Conservation (phyloP, 2,888 invertebrate genomes). For the Noctua fimbriata region DNA sequence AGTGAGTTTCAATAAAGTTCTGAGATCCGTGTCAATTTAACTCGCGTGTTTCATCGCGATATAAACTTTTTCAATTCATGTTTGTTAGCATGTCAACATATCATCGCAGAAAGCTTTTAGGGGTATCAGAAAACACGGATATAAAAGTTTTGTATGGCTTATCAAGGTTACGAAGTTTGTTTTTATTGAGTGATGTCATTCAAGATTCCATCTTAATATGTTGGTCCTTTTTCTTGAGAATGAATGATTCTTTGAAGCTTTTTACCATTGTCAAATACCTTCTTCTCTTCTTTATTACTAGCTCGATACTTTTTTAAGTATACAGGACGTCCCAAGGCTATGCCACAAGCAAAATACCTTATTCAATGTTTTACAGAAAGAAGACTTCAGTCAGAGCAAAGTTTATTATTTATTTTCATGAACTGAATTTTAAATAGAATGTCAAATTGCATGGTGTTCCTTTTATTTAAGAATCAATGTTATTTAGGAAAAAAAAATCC, state of each 20-base stretch:
- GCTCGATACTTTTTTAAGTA: no score
- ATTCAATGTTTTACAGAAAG: no score
- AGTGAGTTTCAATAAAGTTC: conserved; percentile 21
- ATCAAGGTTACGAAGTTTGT: conserved; percentile 3
- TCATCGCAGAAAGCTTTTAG: conserved; percentile 26
- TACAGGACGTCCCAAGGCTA: no score
- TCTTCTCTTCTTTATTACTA: not conserved
- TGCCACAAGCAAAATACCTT: no score
- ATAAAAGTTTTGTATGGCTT: conserved; percentile 1
- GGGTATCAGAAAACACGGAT: conserved; percentile 10
- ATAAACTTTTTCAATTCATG: conserved; percentile 62
- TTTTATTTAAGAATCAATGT: no score
- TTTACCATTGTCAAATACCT: not conserved
- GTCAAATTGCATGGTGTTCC: no score
- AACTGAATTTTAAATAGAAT: no score
- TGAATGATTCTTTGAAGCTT: not conserved
- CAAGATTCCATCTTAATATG: not conserved
- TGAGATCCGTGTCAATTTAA: conserved; percentile 49
- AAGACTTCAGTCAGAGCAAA: no score
- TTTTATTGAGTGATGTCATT: not conserved
- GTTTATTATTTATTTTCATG: no score
- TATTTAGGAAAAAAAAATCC: no score
- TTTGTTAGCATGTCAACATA: conserved; percentile 49
- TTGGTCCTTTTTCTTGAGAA: not conserved
- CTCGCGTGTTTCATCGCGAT: conserved; percentile 50